Percentiles rank a stretch among this genome's conserved stretches.
These are phyloP conservation scores for Gryllus longicercus DNA, from an alignment of 2,888 invertebrate genomes.

Conservation along the genomic window DNA sequence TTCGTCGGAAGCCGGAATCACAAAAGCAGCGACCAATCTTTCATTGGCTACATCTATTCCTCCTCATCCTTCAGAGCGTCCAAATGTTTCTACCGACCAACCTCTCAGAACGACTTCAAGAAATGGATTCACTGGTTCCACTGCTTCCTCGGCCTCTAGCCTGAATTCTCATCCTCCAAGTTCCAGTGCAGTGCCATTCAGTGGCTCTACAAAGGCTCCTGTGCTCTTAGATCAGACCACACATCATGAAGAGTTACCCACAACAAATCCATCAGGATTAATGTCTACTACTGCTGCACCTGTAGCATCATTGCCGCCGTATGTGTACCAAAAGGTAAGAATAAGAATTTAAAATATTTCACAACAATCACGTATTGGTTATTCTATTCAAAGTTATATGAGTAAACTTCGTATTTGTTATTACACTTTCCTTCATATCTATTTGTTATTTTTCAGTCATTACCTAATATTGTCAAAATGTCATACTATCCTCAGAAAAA, in stretches of 20 bases:
- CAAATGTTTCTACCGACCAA: too few species aligned
- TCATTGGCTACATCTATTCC: not conserved
- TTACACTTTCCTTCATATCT: not conserved
- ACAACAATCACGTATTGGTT: not conserved
- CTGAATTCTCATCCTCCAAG: too few species aligned
- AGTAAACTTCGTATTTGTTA: too few species aligned
- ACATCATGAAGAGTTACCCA: not conserved
- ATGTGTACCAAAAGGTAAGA: slow-evolving; percentile 9
- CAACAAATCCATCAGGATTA: not conserved
- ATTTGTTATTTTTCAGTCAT: not conserved
- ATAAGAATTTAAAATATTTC: not conserved
- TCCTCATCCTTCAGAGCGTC: too few species aligned
- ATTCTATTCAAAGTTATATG: not conserved
- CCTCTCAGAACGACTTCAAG: too few species aligned
- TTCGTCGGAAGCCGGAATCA: not conserved
- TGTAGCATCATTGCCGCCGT: not conserved
- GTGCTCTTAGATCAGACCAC: not conserved
- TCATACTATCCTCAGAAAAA: not conserved
- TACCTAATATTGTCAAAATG: not conserved
- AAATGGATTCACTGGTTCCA: not conserved
- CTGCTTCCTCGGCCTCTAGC: not conserved
- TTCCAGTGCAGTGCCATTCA: too few species aligned
- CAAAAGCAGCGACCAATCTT: not conserved
- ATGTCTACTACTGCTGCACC: too few species aligned
- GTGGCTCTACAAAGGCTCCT: too few species aligned